phyloP scores from a whole-genome alignment of 2,888 invertebrate species.

The Merodon equestris region DNA sequence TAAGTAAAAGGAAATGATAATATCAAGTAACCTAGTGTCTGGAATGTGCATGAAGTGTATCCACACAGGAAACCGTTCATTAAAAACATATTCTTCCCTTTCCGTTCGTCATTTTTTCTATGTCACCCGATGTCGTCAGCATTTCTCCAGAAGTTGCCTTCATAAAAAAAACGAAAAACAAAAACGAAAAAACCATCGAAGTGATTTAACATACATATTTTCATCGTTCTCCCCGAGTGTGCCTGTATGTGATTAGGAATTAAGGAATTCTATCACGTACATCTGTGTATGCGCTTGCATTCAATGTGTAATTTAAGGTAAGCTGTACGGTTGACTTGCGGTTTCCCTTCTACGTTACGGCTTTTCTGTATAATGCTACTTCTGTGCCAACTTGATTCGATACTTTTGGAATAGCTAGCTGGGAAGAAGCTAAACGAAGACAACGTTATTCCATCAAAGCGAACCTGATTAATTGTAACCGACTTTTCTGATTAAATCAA shows the following conservation, averaged over 20 bases:
- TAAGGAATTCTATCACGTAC: constrained; percentile 55
- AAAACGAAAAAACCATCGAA: background rate
- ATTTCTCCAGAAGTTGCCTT: no score
- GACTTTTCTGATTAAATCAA: constrained; percentile 59
- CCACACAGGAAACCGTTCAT: constrained; percentile 41
- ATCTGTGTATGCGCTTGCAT: constrained; percentile 14
- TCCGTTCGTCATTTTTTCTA: background rate
- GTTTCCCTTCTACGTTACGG: constrained; percentile 30
- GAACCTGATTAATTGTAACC: constrained; percentile 63
- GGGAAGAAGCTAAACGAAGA: background rate
- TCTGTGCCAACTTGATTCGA: no score
- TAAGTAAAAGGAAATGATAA: constrained; percentile 10
- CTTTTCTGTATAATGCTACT: no score
- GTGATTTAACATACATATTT: constrained; percentile 1
- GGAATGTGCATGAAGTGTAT: background rate
- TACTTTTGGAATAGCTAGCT: no score
- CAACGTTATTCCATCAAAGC: constrained; percentile 60
- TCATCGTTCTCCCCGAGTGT: background rate
- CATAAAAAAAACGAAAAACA: background rate
- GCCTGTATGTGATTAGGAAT: background rate
- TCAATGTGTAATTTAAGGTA: constrained; percentile 56
- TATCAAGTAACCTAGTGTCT: background rate
- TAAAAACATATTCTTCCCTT: constrained; percentile 16
- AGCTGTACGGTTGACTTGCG: constrained; percentile 62
- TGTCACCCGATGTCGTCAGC: no score